Evolutionary conservation across 2,888 invertebrate genomes (phyloP).

Genomic region (Leptinotarsa peninsularis): DNA sequence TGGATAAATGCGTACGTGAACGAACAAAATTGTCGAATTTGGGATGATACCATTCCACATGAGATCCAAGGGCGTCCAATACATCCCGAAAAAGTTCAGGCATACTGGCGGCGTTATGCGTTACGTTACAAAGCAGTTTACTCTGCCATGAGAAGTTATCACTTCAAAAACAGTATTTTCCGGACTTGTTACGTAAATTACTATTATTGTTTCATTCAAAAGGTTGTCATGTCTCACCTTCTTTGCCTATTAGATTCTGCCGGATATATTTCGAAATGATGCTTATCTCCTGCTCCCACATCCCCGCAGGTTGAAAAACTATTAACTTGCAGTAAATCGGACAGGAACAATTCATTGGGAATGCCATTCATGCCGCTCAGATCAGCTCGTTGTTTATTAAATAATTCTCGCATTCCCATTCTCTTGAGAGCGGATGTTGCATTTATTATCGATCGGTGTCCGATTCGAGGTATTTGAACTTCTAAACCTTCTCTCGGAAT

Average conservation of each 20-base stretch:
- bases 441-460: slow-evolving; percentile 84
- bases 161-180: too few species aligned
- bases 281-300: slow-evolving; percentile 76
- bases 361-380: slow-evolving; percentile 85
- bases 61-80: too few species aligned
- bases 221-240: slow-evolving; percentile 25
- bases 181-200: too few species aligned
- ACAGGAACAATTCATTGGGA: slow-evolving; percentile 83
- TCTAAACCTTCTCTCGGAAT: slow-evolving; percentile 83
- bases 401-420: slow-evolving; percentile 86
- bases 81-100: too few species aligned
- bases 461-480: slow-evolving; percentile 86
- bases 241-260: slow-evolving; percentile 68
- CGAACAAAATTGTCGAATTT: too few species aligned
- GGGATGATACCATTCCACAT: too few species aligned
- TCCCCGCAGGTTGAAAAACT: slow-evolving; percentile 88
- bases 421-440: slow-evolving; percentile 81
- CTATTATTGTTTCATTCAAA: too few species aligned
- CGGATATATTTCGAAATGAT: slow-evolving; percentile 86
- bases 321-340: slow-evolving; percentile 86
- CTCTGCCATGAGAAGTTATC: too few species aligned
- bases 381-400: slow-evolving; percentile 81
- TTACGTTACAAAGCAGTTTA: too few species aligned
- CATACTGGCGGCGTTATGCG: too few species aligned
- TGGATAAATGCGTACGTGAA: too few species aligned